phyloP scores from a whole-genome alignment of 2,888 invertebrate species.

The Patella pellucida region DNA sequence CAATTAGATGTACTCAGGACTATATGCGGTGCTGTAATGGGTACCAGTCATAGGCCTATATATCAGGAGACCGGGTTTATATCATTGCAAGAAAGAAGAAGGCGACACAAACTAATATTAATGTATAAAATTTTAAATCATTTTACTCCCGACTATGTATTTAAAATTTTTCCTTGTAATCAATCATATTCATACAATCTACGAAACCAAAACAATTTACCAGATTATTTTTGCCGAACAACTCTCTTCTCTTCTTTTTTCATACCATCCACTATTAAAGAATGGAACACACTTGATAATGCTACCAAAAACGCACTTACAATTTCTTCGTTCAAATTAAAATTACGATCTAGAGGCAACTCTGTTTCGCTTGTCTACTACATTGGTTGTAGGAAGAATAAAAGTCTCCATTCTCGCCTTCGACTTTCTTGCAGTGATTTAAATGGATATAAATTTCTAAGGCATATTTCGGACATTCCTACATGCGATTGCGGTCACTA shows the following conservation, averaged over 20 bases:
- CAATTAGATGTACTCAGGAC: constrained; percentile 3
- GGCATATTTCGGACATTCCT: too few species aligned
- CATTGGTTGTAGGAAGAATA: too few species aligned
- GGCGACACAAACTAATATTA: not conserved
- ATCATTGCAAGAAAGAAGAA: not conserved
- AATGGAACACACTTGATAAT: not conserved
- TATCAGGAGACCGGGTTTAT: not conserved
- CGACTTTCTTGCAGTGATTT: too few species aligned
- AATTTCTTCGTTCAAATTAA: too few species aligned
- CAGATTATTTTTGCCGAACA: not conserved
- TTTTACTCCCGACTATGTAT: not conserved
- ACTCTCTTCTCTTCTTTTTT: not conserved
- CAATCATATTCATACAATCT: not conserved
- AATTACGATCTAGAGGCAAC: too few species aligned
- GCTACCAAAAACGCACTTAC: too few species aligned
- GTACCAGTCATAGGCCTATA: not conserved
- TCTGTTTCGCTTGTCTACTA: too few species aligned
- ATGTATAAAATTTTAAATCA: not conserved
- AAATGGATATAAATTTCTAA: too few species aligned
- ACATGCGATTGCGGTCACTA: too few species aligned
- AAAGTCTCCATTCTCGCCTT: too few species aligned
- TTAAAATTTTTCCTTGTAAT: not conserved
- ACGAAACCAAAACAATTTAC: not conserved
- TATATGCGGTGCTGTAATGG: constrained; percentile 1
- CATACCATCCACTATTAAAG: not conserved